Conservation (phyloP, 1,140 invertebrate genomes). For the Berghia stephanieae region DNA sequence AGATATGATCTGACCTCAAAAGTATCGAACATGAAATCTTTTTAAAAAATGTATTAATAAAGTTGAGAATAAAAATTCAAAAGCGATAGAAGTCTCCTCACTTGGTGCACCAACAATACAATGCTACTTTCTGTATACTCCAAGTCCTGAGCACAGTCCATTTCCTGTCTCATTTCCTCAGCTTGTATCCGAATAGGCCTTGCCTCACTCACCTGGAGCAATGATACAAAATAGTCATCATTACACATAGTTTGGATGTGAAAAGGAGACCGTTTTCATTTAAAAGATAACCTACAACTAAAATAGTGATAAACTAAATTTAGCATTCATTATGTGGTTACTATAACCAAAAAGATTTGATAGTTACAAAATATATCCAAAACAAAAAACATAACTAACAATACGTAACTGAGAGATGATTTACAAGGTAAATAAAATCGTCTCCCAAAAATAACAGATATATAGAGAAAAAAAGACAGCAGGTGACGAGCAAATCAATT, state of each 20-base stretch:
- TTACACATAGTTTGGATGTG: background rate
- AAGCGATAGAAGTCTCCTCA: constrained; percentile 27
- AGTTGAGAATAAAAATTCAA: background rate
- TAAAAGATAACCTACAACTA: background rate
- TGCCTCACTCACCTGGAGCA: constrained; percentile 60
- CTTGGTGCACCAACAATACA: constrained; percentile 64
- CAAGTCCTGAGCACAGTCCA: constrained; percentile 46
- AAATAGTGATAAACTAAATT: too few relatives aligned
- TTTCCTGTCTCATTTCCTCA: constrained; percentile 62
- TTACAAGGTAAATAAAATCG: too few relatives aligned
- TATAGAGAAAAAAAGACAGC: too few relatives aligned
- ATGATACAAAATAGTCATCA: background rate
- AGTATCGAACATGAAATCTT: background rate
- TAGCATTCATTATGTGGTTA: too few relatives aligned
- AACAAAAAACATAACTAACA: too few relatives aligned
- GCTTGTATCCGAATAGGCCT: constrained; percentile 61
- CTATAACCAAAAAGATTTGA: too few relatives aligned
- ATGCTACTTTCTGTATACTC: constrained; percentile 62
- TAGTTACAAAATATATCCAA: too few relatives aligned
- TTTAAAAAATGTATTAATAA: background rate
- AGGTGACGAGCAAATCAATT: too few relatives aligned
- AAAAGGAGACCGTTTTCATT: background rate
- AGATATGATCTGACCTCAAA: background rate
- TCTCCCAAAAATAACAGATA: too few relatives aligned
- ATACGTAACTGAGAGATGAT: too few relatives aligned